These are phyloP conservation scores for Callipepla californica DNA, from an alignment of 2,113 vertebrate species.

Conservation along the genomic window DNA sequence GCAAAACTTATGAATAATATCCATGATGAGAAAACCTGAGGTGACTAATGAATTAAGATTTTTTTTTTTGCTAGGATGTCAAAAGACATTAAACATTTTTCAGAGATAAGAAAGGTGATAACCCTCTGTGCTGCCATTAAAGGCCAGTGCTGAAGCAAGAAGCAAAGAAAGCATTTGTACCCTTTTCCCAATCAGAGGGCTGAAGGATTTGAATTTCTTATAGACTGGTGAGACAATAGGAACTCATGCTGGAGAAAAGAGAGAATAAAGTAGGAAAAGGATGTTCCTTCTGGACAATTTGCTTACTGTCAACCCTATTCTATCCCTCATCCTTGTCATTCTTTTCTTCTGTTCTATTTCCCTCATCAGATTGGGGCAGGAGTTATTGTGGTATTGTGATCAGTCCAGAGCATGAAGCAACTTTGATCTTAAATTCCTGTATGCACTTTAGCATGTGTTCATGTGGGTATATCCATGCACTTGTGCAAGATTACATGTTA, in stretches of 20 bases:
- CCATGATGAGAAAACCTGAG: not conserved
- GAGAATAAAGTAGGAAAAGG: not conserved
- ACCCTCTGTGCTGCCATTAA: not conserved
- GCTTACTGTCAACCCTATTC: not conserved
- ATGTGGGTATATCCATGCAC: not conserved
- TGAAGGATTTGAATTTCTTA: not conserved
- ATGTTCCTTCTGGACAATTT: not conserved
- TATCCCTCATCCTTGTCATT: not conserved
- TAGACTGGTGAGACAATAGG: not conserved
- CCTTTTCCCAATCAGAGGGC: not conserved
- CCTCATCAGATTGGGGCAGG: not conserved
- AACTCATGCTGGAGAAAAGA: not conserved
- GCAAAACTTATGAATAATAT: not conserved
- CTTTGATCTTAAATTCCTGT: not conserved
- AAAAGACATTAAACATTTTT: not conserved
- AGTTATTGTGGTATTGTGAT: not conserved
- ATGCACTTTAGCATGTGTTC: not conserved
- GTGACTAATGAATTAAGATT: not conserved
- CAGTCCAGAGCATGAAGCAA: not conserved
- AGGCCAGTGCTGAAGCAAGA: not conserved
- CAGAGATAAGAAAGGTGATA: not conserved
- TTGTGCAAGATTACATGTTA: constrained; percentile 29
- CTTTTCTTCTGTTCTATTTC: not conserved
- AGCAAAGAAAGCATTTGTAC: not conserved
- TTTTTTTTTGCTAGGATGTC: not conserved